Evolutionary conservation across 2,797 vertebrate genomes (phyloP), one percentile per base, ranked within the genome.

Genomic region (Semaprochilodus insignis): DNA sequence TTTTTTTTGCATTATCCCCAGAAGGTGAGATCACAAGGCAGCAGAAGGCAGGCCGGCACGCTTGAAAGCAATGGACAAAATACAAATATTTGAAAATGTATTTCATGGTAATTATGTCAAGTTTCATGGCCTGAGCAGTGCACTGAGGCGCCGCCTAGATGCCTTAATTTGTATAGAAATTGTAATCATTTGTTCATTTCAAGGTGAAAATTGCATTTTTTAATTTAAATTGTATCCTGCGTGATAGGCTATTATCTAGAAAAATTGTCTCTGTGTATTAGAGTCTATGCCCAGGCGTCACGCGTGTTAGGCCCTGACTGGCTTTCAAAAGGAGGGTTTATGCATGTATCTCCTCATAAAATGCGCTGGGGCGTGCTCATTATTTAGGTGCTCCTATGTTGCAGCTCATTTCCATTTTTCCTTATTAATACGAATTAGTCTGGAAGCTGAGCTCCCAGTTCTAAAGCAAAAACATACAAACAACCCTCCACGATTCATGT

Each of bases 141-240:
- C 96, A 97, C 96, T 97, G 97, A 97, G 97, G 97, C 96, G 88
- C 96, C 95, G 96, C 96, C 97, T 98, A 97, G 97, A 98, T 97
- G 96, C 93, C 97, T 99, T 99, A 98, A 99, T 99, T 99, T 99
- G 98, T 99, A 99, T 98, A 99, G 97, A 99, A 99, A 99, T 98
- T 99, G 97, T 99, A 99, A 99, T 99, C 97, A 99, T 99, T 99
- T 99, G 97, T 99, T 99, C 97, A 99, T 99, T 99, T 99, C 97
- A 99, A 99, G 97, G 97, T 99, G 97, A 99, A 99, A 99, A 99
- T 99, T 99, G 97, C 98, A 99, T 99, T 99, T 99, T 99, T 99
- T 99, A 99, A 95, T 97, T 97, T 96, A 97, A 96, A 97, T 96
- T 96, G 96, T 97, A 96, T 96, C 95, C 95, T 95, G 95, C 95